These are phyloP conservation scores for Lipophrys pholis DNA, from an alignment of 2,113 vertebrate species.

Conservation along the genomic window DNA sequence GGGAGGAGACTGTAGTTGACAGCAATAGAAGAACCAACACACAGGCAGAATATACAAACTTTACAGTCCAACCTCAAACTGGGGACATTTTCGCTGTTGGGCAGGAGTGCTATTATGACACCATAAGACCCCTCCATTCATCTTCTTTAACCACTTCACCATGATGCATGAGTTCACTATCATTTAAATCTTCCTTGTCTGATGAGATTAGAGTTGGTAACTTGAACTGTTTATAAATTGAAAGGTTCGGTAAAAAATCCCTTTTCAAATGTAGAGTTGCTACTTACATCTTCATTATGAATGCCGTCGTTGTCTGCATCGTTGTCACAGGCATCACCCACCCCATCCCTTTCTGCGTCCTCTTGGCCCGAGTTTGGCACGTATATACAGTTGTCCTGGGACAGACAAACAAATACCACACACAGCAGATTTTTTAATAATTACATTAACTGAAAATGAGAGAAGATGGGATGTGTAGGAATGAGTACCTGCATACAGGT, in stretches of 20 bases:
- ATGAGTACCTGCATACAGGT: conserved; percentile 88
- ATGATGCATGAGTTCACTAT: too few relatives aligned
- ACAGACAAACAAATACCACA: conserved; percentile 4
- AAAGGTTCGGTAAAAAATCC: neutral
- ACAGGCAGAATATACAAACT: too few relatives aligned
- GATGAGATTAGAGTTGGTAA: too few relatives aligned
- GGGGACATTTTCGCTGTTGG: too few relatives aligned
- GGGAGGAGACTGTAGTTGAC: too few relatives aligned
- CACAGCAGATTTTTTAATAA: neutral
- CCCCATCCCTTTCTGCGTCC: conserved; percentile 91
- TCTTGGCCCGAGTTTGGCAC: conserved; percentile 99
- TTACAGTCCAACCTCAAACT: too few relatives aligned
- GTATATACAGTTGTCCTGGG: conserved; percentile 94
- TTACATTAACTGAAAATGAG: neutral
- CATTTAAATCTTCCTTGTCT: too few relatives aligned
- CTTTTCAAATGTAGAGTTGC: neutral
- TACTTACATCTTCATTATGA: conserved; percentile 87
- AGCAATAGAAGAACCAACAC: too few relatives aligned
- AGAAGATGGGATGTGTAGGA: neutral
- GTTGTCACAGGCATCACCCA: conserved; percentile 92
- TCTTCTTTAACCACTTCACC: too few relatives aligned
- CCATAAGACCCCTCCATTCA: too few relatives aligned
- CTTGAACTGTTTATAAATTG: neutral
- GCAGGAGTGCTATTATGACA: too few relatives aligned
- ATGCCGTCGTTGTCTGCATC: conserved; percentile 96